A percentile compares a stretch with the other conserved stretches of the same genome.
phyloP scores from a whole-genome alignment of 2,888 invertebrate genomes.

The Tetheella fluctuosa region DNA sequence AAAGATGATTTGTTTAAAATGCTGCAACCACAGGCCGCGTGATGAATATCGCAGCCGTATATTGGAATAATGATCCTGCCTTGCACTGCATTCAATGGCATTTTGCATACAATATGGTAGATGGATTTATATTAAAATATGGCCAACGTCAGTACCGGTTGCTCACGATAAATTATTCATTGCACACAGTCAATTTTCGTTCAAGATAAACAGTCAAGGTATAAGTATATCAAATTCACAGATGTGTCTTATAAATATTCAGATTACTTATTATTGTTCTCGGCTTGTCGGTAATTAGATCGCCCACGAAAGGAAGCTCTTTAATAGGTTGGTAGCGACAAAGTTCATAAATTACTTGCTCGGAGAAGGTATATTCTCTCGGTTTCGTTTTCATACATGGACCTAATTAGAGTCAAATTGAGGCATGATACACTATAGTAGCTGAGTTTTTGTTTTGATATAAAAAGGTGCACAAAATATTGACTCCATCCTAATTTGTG shows the following conservation, averaged over 20 bases:
- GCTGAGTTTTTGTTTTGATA: conserved; percentile 15
- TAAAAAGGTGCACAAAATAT: conserved; percentile 37
- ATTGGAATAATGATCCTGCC: conserved; percentile 82
- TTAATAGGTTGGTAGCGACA: conserved; percentile 75
- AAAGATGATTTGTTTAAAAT: conserved; percentile 83
- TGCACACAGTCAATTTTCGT: conserved; percentile 80
- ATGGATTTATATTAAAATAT: conserved; percentile 84
- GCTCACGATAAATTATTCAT: conserved; percentile 82
- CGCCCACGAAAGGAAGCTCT: conserved; percentile 77
- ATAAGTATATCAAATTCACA: conserved; percentile 73
- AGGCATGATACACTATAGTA: conserved; percentile 43
- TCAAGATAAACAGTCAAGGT: conserved; percentile 69
- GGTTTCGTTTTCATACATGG: conserved; percentile 51
- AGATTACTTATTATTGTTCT: conserved; percentile 81
- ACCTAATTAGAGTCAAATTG: conserved; percentile 60
- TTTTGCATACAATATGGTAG: conserved; percentile 84
- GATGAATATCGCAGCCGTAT: conserved; percentile 81
- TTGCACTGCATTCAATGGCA: conserved; percentile 82
- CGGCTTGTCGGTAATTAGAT: conserved; percentile 81
- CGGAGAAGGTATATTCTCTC: conserved; percentile 43
- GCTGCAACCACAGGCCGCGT: conserved; percentile 68
- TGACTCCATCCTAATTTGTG: conserved; percentile 46
- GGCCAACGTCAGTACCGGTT: conserved; percentile 80
- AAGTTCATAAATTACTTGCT: conserved; percentile 70
- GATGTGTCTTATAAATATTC: conserved; percentile 80